A percentile compares a stretch with the other conserved stretches of the same genome.
Conservation (phyloP, 2,797 vertebrate genomes). For the Sphenodon punctatus region DNA sequence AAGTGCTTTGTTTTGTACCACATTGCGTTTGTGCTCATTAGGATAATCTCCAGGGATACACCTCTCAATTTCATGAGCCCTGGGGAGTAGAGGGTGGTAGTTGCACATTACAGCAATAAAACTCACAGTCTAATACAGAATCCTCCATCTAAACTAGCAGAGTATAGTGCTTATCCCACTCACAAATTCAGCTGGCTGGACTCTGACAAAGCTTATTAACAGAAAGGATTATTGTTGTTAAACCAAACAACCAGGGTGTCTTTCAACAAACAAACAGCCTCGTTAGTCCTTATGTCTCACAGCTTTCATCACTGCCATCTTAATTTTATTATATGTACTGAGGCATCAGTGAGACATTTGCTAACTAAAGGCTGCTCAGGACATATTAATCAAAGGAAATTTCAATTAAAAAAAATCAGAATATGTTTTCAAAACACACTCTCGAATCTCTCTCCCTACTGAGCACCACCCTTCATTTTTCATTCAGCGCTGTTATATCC, state of each 20-base stretch:
- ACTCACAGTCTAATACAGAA: not conserved
- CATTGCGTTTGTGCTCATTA: not conserved
- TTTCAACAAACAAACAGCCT: not conserved
- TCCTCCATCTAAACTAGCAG: not conserved
- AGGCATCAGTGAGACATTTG: not conserved
- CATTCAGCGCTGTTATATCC: not conserved
- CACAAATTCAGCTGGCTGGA: constrained; percentile 5
- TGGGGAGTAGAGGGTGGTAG: not conserved
- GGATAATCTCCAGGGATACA: not conserved
- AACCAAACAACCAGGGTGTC: not conserved
- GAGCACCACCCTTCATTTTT: not conserved
- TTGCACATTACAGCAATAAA: not conserved
- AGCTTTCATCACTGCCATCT: not conserved
- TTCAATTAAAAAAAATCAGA: not conserved
- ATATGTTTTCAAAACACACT: not conserved
- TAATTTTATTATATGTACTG: not conserved
- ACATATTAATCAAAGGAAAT: not conserved
- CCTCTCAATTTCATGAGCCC: not conserved
- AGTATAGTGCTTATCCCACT: not conserved
- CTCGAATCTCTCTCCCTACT: not conserved
- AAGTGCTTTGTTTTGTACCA: fast-evolving
- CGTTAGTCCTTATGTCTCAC: not conserved
- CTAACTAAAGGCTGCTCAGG: not conserved
- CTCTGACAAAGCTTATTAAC: not conserved
- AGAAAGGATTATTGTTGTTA: not conserved